Evolutionary conservation across 2,888 invertebrate genomes (phyloP), one percentile per base, ranked within the genome.

Genomic region (Eustalomyia histrio): DNA sequence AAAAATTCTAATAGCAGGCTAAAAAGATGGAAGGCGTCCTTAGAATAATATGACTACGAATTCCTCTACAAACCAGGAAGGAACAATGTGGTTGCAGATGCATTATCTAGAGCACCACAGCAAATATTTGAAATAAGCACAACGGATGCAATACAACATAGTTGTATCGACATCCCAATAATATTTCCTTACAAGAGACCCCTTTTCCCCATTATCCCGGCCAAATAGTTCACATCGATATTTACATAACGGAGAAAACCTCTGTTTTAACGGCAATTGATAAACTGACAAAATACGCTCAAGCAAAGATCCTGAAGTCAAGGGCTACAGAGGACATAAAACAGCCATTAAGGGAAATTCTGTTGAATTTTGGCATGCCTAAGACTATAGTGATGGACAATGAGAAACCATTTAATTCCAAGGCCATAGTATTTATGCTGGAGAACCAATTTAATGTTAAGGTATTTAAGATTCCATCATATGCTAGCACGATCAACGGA

Each of bases 21-120:
- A n/a, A 82, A 84, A 60, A 10, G 71, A n/a, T 84, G 83, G 81
- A 83, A 84, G 60, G 58, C 74, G 0, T 57, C 67, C 8, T 47
- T 83, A 0, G 76, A 83, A 43, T 78, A 84, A 14, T 81, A 80
- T 21, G 73, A 83, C 10, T 78, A 84, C 17, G 82, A 82, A 61
- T 35, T 81, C 0, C n/a, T 39, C 14, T 81, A 80, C 29, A 81
- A 84, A 63, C 80, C 83, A 4, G 78, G 80, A 9, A 79, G 18
- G 10, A 69, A 63, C 63, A 79, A 52, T 39, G 69, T 60, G 1
- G 72, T 82, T 9, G 82, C 82, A 2, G 83, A 79, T n/a, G 68
- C 68, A 1, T 64, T 81, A 12, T 79, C 79, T 3, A 79, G 80
- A 68, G 43, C 71, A 12, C 74, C 74, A 14, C 33, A 43, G 21